Conservation (phyloP, 2,113 vertebrate genomes). For the Pandion haliaetus region DNA sequence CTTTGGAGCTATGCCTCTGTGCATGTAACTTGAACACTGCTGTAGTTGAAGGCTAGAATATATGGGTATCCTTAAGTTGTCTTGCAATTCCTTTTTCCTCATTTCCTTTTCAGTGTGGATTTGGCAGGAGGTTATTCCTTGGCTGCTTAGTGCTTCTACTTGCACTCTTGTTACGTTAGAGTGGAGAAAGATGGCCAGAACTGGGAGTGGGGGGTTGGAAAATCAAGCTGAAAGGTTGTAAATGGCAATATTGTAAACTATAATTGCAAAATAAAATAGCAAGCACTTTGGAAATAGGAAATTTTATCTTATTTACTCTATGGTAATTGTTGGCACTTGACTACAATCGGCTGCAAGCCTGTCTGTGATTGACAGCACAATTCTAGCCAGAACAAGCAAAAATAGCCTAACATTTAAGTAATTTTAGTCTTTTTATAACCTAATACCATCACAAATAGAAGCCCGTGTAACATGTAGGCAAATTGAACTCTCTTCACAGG, state of each 20-base stretch:
- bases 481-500: background rate
- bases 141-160: background rate
- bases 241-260: background rate
- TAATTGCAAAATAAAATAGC: conserved; percentile 8
- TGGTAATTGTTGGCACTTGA: conserved; percentile 3
- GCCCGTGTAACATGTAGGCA: background rate
- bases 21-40: fast-evolving
- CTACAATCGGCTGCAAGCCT: conserved; percentile 1
- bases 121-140: background rate
- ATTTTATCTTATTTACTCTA: conserved; percentile 15
- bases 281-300: background rate
- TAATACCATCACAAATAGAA: background rate
- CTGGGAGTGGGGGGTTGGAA: background rate
- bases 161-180: background rate
- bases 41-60: background rate
- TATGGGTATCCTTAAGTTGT: background rate
- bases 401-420: background rate
- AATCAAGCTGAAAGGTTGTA: background rate
- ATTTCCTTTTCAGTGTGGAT: background rate
- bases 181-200: background rate
- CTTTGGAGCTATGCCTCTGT: background rate
- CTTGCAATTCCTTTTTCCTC: background rate
- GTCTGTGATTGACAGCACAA: background rate
- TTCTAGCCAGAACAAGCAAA: conserved; percentile 1
- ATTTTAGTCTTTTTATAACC: background rate